These are phyloP conservation scores for Corythoichthys intestinalis DNA, from an alignment of 2,113 vertebrate species.

Conservation along the genomic window DNA sequence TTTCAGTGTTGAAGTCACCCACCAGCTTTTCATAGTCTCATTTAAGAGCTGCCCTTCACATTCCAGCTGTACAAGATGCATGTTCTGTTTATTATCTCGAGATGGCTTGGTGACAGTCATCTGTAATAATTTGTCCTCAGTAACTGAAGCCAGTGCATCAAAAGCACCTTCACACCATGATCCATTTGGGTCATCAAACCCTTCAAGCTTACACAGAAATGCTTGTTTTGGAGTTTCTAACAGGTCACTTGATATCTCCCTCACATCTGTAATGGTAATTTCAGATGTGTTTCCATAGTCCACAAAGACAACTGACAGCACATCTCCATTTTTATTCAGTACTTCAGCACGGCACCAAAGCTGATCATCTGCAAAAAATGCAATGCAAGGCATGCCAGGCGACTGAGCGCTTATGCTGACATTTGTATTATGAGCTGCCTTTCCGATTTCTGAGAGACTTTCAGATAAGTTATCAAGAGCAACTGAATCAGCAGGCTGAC, in stretches of 20 bases:
- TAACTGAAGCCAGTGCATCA: constrained; percentile 70
- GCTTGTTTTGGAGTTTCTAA: constrained; percentile 74
- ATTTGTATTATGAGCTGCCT: constrained; percentile 17
- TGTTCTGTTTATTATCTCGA: constrained; percentile 38
- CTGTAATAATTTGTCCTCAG: constrained; percentile 71
- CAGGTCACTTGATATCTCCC: constrained; percentile 69
- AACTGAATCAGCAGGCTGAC: constrained; percentile 69
- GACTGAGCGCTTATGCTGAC: constrained; percentile 36
- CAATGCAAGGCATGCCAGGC: constrained; percentile 76
- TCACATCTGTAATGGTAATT: constrained; percentile 62
- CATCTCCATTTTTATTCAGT: constrained; percentile 44
- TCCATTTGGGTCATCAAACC: constrained; percentile 72
- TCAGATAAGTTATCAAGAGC: constrained; percentile 69
- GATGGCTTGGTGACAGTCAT: constrained; percentile 70
- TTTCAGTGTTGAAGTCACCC: constrained; percentile 44
- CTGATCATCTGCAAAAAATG: constrained; percentile 74
- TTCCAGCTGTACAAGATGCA: constrained; percentile 73
- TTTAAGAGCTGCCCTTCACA: constrained; percentile 73
- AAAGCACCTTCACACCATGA: constrained; percentile 73
- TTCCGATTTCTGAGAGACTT: constrained; percentile 64
- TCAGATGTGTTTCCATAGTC: constrained; percentile 84
- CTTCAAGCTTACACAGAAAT: constrained; percentile 83
- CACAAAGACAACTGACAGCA: constrained; percentile 73
- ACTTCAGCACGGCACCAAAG: constrained; percentile 82
- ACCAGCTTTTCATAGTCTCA: constrained; percentile 75